These are phyloP conservation scores for Plagodis dolabraria DNA, from an alignment of 2,888 invertebrate species.

Conservation along the genomic window DNA sequence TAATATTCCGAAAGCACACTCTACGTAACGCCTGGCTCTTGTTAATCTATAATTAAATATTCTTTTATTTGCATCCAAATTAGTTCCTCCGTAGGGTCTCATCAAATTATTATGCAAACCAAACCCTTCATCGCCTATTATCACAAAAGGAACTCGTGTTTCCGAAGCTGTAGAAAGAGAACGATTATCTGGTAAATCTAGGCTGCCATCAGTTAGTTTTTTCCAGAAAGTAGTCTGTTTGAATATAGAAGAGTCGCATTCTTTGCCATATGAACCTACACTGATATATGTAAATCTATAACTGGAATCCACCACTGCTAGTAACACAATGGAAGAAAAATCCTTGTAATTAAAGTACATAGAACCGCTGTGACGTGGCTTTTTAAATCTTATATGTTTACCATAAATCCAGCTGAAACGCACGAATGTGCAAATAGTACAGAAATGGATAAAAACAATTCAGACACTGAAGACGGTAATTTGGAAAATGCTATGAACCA, in stretches of 20 bases:
- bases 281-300: conserved; percentile 32
- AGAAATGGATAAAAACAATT: too few relatives aligned
- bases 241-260: conserved; percentile 19
- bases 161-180: conserved; percentile 28
- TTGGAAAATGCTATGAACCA: too few relatives aligned
- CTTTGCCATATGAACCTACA: conserved; percentile 35
- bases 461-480: too few relatives aligned
- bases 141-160: conserved; percentile 22
- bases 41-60: conserved; percentile 40
- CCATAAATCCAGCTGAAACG: conserved; percentile 5
- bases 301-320: conserved; percentile 33
- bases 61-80: conserved; percentile 31
- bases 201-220: conserved; percentile 36
- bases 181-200: conserved; percentile 40
- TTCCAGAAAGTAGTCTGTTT: conserved; percentile 36
- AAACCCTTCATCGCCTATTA: conserved; percentile 34
- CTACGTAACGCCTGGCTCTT: conserved; percentile 38
- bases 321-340: conserved; percentile 31
- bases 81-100: conserved; percentile 31
- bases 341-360: conserved; percentile 35
- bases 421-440: too few relatives aligned
- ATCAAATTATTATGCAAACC: conserved; percentile 30
- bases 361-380: conserved; percentile 32
- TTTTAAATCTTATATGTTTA: conserved; percentile 37
- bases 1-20: conserved; percentile 39